Evolutionary conservation across 2,888 invertebrate genomes (phyloP).

Genomic region (Tenthredo scrophulariae): DNA sequence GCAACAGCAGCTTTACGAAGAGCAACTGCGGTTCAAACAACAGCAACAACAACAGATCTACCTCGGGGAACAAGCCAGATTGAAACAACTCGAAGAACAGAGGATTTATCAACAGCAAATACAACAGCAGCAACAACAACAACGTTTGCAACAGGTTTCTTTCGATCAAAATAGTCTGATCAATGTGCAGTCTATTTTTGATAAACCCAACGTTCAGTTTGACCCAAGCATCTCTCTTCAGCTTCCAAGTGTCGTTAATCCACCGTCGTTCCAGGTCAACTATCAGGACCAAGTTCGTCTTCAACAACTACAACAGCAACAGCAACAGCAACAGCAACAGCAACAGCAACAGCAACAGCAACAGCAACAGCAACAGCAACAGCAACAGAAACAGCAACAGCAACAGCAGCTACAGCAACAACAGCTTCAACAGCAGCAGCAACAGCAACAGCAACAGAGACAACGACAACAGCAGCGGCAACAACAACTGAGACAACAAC

Average conservation of each 20-base stretch:
- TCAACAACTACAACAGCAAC: constrained; percentile 63
- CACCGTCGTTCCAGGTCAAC: constrained; percentile 67
- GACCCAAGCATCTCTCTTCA: constrained; percentile 73
- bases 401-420: constrained; percentile 71
- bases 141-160: constrained; percentile 63
- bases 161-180: constrained; percentile 66
- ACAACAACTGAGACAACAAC: constrained; percentile 75
- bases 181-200: constrained; percentile 63
- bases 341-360: constrained; percentile 71
- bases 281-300: constrained; percentile 66
- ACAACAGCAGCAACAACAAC: constrained; percentile 62
- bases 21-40: constrained; percentile 77
- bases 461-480: constrained; percentile 69
- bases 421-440: constrained; percentile 61
- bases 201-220: constrained; percentile 66
- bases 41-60: constrained; percentile 71
- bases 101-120: constrained; percentile 62
- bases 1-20: constrained; percentile 83
- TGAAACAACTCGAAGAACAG: constrained; percentile 67
- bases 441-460: constrained; percentile 72
- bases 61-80: constrained; percentile 68
- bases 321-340: constrained; percentile 66
- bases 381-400: constrained; percentile 64
- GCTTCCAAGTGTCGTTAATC: constrained; percentile 67
- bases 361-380: constrained; percentile 66